phyloP scores from a whole-genome alignment of 2,797 vertebrate species.

The Karalla daura region DNA sequence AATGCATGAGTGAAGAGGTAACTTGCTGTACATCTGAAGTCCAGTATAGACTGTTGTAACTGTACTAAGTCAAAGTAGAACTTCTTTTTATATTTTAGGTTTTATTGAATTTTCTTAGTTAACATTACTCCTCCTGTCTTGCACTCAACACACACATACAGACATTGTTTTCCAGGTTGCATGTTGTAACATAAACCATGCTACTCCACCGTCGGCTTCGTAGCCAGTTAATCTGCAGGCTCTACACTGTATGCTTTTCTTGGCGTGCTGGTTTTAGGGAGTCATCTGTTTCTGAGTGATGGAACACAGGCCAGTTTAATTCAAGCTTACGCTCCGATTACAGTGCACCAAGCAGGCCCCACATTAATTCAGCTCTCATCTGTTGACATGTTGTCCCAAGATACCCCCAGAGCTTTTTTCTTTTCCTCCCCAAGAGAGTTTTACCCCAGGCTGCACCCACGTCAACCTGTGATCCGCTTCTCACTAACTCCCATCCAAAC shows the following conservation, averaged over 20 bases:
- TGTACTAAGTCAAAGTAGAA: too few relatives aligned
- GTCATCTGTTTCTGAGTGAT: constrained; percentile 78
- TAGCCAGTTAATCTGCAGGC: constrained; percentile 62
- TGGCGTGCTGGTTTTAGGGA: constrained; percentile 67
- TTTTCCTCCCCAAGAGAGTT: background rate
- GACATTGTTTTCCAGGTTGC: constrained; percentile 46
- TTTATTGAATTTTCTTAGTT: constrained; percentile 6
- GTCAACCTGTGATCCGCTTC: constrained; percentile 52
- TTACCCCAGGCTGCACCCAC: constrained; percentile 39
- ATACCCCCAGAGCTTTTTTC: constrained; percentile 48
- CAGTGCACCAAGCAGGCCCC: constrained; percentile 44
- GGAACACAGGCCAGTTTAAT: constrained; percentile 72
- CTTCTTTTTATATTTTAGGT: too few relatives aligned
- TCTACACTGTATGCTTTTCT: constrained; percentile 68
- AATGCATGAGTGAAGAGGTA: too few relatives aligned
- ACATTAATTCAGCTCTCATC: constrained; percentile 56
- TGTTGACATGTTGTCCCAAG: constrained; percentile 55
- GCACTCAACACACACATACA: constrained; percentile 7
- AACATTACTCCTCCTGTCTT: constrained; percentile 2
- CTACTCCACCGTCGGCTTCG: constrained; percentile 36
- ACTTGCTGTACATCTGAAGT: too few relatives aligned
- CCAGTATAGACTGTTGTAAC: too few relatives aligned
- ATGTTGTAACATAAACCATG: constrained; percentile 62
- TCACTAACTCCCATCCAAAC: constrained; percentile 45
- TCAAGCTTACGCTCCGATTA: constrained; percentile 60